Percentiles rank a stretch among this genome's conserved stretches.
phyloP scores from a whole-genome alignment of 1,140 invertebrate genomes.

The Drosophila triauraria region DNA sequence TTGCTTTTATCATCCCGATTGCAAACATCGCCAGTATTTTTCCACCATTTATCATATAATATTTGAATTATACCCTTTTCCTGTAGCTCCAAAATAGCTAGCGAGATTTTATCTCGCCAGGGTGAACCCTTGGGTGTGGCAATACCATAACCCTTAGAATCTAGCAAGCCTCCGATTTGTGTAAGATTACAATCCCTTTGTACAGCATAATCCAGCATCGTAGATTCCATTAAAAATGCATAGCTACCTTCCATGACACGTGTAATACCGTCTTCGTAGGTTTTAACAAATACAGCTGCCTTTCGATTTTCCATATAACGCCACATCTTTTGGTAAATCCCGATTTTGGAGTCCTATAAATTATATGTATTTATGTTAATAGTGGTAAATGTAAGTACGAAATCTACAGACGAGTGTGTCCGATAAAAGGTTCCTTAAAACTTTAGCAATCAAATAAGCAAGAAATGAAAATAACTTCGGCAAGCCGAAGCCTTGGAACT shows the following conservation, averaged over 20 bases:
- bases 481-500: no score
- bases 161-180: conserved; percentile 95
- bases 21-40: conserved; percentile 96
- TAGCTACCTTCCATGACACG: conserved; percentile 95
- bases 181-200: conserved; percentile 99
- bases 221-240: conserved; percentile 99
- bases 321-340: conserved; percentile 99
- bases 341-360: conserved; percentile 96
- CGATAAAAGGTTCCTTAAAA: no score
- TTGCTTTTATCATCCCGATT: conserved; percentile 95
- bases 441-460: no score
- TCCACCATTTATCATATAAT: conserved; percentile 99
- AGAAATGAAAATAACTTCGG: no score
- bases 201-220: conserved; percentile 97
- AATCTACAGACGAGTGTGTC: no score
- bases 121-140: conserved; percentile 95
- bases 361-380: not conserved
- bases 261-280: conserved; percentile 95
- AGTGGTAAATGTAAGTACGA: no score
- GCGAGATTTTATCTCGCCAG: conserved; percentile 97
- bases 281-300: conserved; percentile 93
- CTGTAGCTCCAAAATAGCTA: conserved; percentile 97
- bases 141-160: conserved; percentile 89
- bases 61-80: conserved; percentile 98
- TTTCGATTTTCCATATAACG: conserved; percentile 94